Percentiles rank a stretch among this genome's conserved stretches.
Evolutionary conservation across 2,113 vertebrate species (phyloP).

Genomic region (Zingel zingel): DNA sequence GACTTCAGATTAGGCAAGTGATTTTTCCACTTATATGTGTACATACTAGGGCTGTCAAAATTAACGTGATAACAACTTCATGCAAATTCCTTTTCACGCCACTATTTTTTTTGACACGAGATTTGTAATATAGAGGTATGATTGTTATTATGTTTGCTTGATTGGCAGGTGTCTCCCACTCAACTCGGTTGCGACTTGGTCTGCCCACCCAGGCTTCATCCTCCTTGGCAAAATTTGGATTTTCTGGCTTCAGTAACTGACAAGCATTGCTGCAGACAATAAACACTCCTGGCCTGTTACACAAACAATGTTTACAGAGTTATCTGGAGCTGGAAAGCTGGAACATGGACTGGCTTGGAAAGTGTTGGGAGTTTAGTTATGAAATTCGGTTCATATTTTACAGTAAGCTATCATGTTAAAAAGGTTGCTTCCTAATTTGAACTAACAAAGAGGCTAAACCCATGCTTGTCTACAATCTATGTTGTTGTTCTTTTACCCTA

Average conservation of each 20-base stretch:
- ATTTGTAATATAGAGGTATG: neutral
- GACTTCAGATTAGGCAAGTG: conserved; percentile 3
- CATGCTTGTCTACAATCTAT: too few species aligned
- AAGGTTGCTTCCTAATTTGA: too few species aligned
- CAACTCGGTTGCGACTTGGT: neutral
- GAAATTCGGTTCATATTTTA: neutral
- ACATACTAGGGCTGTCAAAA: neutral
- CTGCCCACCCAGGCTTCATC: neutral
- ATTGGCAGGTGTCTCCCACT: neutral
- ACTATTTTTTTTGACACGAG: too few species aligned
- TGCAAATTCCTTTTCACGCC: too few species aligned
- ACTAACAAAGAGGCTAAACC: too few species aligned
- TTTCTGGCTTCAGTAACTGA: neutral
- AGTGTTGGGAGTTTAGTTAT: neutral
- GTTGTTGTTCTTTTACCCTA: too few species aligned
- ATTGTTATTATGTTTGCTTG: neutral
- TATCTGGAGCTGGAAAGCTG: neutral
- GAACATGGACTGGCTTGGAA: neutral
- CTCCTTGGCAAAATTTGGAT: neutral
- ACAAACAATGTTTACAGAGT: neutral
- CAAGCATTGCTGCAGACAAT: neutral
- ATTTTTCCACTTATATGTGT: neutral
- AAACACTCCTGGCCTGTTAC: neutral
- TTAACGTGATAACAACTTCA: too few species aligned
- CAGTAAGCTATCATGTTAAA: neutral